A percentile compares a stretch with the other conserved stretches of the same genome.
These are phyloP conservation scores for Chascanopsetta lugubris DNA, from an alignment of 2,113 vertebrate species.

Conservation along the genomic window DNA sequence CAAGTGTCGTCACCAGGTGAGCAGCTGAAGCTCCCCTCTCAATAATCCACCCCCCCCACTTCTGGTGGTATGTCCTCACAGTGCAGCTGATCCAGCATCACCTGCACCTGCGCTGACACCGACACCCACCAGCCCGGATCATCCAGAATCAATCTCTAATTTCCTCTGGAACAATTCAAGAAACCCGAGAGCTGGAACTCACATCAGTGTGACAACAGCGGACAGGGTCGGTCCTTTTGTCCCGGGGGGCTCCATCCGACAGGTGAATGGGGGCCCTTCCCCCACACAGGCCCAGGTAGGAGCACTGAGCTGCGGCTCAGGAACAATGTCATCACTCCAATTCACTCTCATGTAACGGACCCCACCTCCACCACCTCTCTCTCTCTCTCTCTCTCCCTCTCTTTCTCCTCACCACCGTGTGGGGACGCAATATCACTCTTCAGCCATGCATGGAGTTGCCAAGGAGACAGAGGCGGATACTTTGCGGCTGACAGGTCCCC, in stretches of 20 bases:
- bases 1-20: conserved; percentile 10
- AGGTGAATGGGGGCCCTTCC: conserved; percentile 43
- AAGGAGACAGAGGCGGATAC: conserved; percentile 44
- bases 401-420: conserved; percentile 62
- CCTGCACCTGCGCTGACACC: neutral
- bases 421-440: conserved; percentile 65
- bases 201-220: conserved; percentile 34
- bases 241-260: conserved; percentile 27
- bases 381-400: conserved; percentile 61
- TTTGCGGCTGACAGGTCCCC: conserved; percentile 39
- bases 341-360: conserved; percentile 75
- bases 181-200: conserved; percentile 42
- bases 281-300: conserved; percentile 45
- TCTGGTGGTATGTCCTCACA: neutral
- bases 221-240: conserved; percentile 34
- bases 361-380: conserved; percentile 43
- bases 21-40: conserved; percentile 1
- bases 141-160: conserved; percentile 54
- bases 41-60: neutral
- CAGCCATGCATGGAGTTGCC: conserved; percentile 69
- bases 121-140: conserved; percentile 13
- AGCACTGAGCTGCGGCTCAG: conserved; percentile 62
- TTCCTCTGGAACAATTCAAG: conserved; percentile 50
- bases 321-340: conserved; percentile 77
- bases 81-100: neutral